Conservation (phyloP, 2,888 invertebrate species). For the Agonopterix subpropinquella region DNA sequence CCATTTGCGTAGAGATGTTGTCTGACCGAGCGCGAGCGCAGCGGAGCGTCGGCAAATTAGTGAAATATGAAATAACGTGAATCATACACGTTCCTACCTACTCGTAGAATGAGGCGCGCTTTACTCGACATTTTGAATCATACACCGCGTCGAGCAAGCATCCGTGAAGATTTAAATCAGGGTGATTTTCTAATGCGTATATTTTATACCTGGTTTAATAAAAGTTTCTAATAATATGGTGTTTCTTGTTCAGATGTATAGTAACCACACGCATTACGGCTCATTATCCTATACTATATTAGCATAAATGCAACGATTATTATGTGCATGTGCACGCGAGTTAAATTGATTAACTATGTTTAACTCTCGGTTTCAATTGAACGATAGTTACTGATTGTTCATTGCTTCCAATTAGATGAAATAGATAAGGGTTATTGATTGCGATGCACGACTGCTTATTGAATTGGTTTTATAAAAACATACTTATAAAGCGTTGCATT, state of each 20-base stretch:
- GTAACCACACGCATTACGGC: no score
- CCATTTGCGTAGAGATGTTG: conserved; percentile 2
- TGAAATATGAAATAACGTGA: conserved; percentile 4
- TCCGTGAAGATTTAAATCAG: background rate
- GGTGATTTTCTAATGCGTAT: background rate
- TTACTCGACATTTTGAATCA: background rate
- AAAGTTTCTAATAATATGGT: no score
- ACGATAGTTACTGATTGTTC: background rate
- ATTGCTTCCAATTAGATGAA: no score
- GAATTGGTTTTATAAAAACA: no score
- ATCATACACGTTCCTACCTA: background rate
- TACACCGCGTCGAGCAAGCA: background rate
- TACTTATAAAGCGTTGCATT: no score
- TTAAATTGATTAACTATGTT: background rate
- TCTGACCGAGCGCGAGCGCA: background rate
- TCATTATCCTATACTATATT: no score
- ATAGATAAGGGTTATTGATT: no score
- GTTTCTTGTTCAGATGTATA: no score
- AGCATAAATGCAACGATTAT: no score
- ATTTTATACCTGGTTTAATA: no score
- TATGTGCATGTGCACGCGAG: background rate
- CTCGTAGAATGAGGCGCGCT: background rate
- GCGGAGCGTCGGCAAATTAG: conserved; percentile 1
- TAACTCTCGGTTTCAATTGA: background rate
- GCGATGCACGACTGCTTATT: no score